Conservation (phyloP, 2,113 vertebrate species). For the Chlorodrepanis virens region DNA sequence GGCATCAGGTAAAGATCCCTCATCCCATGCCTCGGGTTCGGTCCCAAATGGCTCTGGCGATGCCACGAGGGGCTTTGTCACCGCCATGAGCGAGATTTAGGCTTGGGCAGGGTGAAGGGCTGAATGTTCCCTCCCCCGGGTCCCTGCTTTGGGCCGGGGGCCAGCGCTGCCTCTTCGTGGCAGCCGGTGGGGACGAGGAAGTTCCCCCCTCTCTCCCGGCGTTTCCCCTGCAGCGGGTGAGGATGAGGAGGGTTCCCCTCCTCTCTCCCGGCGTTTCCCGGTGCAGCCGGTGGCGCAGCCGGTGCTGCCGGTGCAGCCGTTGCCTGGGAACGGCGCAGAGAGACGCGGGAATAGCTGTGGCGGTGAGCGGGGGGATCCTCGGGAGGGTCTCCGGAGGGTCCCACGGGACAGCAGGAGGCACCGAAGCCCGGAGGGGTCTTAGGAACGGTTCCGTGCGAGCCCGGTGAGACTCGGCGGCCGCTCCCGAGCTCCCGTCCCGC, state of each 20-base stretch:
- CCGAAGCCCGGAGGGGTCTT: not conserved
- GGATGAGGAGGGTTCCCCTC: not conserved
- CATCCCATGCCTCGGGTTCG: rapidly evolving
- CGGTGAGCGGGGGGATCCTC: not conserved
- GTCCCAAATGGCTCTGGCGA: rapidly evolving
- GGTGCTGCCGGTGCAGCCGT: not conserved
- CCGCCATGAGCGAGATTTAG: not conserved
- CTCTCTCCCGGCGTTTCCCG: not conserved
- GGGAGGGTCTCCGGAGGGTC: not conserved
- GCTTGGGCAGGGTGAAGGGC: not conserved
- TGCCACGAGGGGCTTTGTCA: not conserved
- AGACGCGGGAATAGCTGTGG: not conserved
- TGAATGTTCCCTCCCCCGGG: rapidly evolving
- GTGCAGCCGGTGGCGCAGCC: not conserved
- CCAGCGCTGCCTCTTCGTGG: not conserved
- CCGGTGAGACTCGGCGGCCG: not conserved
- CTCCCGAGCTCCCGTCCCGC: not conserved
- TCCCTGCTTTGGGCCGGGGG: not conserved
- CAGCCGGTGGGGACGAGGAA: not conserved
- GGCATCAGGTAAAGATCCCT: rapidly evolving
- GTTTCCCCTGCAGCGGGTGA: not conserved
- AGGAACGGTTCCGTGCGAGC: not conserved
- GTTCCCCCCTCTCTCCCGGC: not conserved
- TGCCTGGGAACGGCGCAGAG: conserved; percentile 62
- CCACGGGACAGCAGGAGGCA: not conserved